These are phyloP conservation scores for Apodemus speciosus DNA, from an alignment of 2,113 vertebrate species.

Conservation along the genomic window DNA sequence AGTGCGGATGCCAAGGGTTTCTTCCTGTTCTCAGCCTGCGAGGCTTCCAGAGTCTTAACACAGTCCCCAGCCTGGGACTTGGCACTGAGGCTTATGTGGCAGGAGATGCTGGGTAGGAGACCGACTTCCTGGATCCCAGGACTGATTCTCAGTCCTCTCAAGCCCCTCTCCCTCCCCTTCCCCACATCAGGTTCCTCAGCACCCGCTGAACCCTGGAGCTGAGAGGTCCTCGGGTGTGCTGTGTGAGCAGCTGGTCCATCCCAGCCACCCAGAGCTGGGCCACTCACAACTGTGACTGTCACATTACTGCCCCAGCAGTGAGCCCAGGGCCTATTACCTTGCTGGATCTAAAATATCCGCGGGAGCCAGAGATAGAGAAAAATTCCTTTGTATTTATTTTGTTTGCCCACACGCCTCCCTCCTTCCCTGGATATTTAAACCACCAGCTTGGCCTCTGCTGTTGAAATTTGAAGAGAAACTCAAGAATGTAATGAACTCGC, in stretches of 20 bases:
- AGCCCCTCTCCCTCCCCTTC: accelerated
- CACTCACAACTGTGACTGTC: not conserved
- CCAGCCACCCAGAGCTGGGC: not conserved
- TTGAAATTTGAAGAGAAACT: constrained; percentile 47
- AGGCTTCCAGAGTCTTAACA: not conserved
- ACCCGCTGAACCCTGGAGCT: not conserved
- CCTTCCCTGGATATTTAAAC: constrained; percentile 47
- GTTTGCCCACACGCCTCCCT: not conserved
- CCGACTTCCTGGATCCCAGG: not conserved
- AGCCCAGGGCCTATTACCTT: constrained; percentile 12
- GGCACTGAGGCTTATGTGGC: not conserved
- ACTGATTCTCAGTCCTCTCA: not conserved
- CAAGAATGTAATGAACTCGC: constrained; percentile 11
- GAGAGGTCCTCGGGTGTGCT: not conserved
- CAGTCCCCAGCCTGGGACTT: not conserved
- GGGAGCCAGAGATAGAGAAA: not conserved
- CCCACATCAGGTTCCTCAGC: not conserved
- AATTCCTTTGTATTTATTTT: constrained; percentile 48
- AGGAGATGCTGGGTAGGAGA: not conserved
- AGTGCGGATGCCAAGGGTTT: no score
- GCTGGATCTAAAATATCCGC: not conserved
- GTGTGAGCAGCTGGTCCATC: not conserved
- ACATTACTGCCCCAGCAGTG: not conserved
- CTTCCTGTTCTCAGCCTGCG: not conserved
- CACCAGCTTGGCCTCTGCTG: constrained; percentile 25